Evolutionary conservation across 1,140 invertebrate species (phyloP).

Genomic region (Bombyx mandarina): DNA sequence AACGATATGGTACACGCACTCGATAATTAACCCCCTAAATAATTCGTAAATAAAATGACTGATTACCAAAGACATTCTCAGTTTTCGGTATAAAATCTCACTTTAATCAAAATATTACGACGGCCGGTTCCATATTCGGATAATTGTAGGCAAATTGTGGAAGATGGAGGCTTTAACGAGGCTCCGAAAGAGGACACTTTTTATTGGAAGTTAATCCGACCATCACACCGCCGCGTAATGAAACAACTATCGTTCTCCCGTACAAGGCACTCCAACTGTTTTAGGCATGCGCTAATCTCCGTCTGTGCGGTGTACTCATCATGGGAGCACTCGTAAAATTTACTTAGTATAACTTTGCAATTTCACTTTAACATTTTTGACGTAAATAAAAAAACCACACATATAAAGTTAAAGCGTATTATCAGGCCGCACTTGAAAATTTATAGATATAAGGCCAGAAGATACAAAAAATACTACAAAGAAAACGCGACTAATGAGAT

Average conservation of each 20-base stretch:
- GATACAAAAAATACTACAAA: constrained; percentile 3
- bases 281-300: background rate
- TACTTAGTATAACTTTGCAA: too few species aligned
- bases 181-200: constrained; percentile 25
- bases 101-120: constrained; percentile 20
- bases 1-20: too few species aligned
- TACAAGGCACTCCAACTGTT: background rate
- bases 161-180: constrained; percentile 40
- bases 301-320: background rate
- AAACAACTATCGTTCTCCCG: background rate
- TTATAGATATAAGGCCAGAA: background rate
- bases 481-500: constrained; percentile 4
- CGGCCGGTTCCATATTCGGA: constrained; percentile 30
- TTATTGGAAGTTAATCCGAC: constrained; percentile 12
- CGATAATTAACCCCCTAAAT: background rate
- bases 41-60: background rate
- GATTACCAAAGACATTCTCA: background rate
- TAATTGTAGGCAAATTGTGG: constrained; percentile 56
- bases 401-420: background rate
- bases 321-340: background rate
- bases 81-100: constrained; percentile 4
- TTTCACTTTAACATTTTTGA: too few species aligned
- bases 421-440: background rate
- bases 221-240: constrained; percentile 30
- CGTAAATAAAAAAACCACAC: background rate